Evolutionary conservation across 2,797 vertebrate genomes (phyloP).

Genomic region (Mormyrops attenuatus): DNA sequence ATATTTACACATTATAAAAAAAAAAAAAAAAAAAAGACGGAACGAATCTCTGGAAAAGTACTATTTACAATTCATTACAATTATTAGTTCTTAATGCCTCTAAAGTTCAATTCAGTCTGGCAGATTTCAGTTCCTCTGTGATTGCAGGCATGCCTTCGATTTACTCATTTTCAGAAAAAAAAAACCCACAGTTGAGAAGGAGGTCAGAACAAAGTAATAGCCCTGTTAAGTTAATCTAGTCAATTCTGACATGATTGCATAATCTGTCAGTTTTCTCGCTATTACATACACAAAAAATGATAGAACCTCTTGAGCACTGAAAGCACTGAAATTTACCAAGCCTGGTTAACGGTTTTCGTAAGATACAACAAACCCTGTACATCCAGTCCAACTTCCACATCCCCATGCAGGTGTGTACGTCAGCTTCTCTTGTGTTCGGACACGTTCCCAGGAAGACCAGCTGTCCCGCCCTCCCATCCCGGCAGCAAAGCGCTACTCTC

Average conservation of each 20-base stretch:
- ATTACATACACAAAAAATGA: not conserved
- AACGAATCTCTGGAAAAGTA: not conserved
- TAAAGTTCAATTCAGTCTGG: not conserved
- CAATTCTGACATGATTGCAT: not conserved
- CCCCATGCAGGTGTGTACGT: not conserved
- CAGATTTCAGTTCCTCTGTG: conserved; percentile 1
- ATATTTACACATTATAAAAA: not conserved
- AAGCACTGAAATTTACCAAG: conserved; percentile 13
- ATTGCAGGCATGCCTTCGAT: not conserved
- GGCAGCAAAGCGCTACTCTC: not conserved
- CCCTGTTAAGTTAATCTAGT: not conserved
- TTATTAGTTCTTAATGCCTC: conserved; percentile 10
- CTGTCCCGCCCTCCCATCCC: not conserved
- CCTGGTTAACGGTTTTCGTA: not conserved
- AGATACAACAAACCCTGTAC: not conserved
- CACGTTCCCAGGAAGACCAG: not conserved
- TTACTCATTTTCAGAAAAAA: not conserved
- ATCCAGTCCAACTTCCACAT: not conserved
- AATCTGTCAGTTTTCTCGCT: not conserved
- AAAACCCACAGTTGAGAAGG: not conserved
- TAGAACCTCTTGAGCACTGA: not conserved
- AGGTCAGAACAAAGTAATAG: not conserved
- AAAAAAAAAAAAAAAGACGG: not conserved
- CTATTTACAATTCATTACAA: conserved; percentile 6
- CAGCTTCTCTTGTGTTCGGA: not conserved